Percentiles rank a stretch among this genome's conserved stretches.
These are phyloP conservation scores for Scophthalmus maximus DNA, from an alignment of 2,113 vertebrate species.

Conservation along the genomic window DNA sequence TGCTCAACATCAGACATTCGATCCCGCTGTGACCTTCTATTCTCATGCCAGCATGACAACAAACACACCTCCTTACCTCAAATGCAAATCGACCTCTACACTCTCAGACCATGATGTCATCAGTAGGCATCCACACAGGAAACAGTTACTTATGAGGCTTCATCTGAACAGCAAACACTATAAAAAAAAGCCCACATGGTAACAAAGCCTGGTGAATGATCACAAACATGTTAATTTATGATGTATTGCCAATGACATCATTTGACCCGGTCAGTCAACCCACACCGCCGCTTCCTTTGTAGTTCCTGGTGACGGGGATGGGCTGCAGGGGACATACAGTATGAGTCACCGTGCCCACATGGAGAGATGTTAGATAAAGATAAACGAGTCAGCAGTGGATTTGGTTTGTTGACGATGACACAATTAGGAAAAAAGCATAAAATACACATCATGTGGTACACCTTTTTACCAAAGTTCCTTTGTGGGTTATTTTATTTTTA, in stretches of 20 bases:
- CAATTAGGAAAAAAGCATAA: not conserved
- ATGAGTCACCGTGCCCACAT: constrained; percentile 51
- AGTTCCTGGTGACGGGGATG: constrained; percentile 51
- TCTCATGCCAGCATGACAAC: constrained; percentile 8
- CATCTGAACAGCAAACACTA: constrained; percentile 26
- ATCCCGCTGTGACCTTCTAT: constrained; percentile 6
- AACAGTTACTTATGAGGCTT: constrained; percentile 15
- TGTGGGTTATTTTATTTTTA: no score
- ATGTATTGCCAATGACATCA: constrained; percentile 52
- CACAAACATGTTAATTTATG: constrained; percentile 29
- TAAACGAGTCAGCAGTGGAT: constrained; percentile 23
- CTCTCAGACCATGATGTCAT: constrained; percentile 57
- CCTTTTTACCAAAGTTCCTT: not conserved
- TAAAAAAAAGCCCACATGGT: constrained; percentile 31
- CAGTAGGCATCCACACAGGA: constrained; percentile 1
- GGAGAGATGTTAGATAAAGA: constrained; percentile 30
- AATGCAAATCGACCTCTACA: constrained; percentile 23
- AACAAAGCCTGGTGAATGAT: constrained; percentile 54
- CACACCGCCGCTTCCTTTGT: constrained; percentile 23
- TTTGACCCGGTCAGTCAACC: constrained; percentile 44
- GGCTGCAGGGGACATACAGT: constrained; percentile 19
- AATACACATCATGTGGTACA: no score
- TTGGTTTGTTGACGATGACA: constrained; percentile 21
- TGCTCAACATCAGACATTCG: constrained; percentile 18
- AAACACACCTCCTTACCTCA: constrained; percentile 10